Percentiles rank a stretch among this genome's conserved stretches.
These are phyloP conservation scores for Phasia obesa DNA, from an alignment of 2,888 invertebrate species.

Conservation along the genomic window DNA sequence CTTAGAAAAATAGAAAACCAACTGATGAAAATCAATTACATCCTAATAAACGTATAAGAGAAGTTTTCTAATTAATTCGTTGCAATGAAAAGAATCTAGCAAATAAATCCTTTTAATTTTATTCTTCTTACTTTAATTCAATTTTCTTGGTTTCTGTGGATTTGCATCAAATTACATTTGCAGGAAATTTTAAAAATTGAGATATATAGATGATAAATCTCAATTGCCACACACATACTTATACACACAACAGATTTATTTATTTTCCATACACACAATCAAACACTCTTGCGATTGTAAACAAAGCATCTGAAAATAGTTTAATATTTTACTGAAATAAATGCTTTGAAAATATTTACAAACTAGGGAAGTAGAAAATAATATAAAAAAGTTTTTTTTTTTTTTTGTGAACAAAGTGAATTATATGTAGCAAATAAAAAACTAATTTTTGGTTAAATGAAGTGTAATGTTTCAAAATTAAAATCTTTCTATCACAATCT, in stretches of 20 bases:
- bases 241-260: too few relatives aligned
- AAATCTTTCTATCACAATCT: neutral
- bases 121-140: constrained; percentile 52
- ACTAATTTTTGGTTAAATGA: constrained; percentile 50
- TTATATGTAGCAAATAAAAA: neutral
- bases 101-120: constrained; percentile 63
- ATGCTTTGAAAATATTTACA: constrained; percentile 33
- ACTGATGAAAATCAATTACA: constrained; percentile 60
- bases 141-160: constrained; percentile 67
- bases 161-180: constrained; percentile 64
- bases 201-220: constrained; percentile 56
- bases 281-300: too few relatives aligned
- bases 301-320: constrained; percentile 32
- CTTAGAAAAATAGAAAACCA: constrained; percentile 27
- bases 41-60: constrained; percentile 42
- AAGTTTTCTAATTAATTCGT: constrained; percentile 69
- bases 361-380: constrained; percentile 6
- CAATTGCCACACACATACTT: constrained; percentile 8
- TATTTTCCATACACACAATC: too few relatives aligned
- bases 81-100: constrained; percentile 66
- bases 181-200: constrained; percentile 42
- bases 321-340: constrained; percentile 48
- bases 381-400: constrained; percentile 9
- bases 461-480: constrained; percentile 35
- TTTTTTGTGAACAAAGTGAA: neutral